Conservation (phyloP, 2,888 invertebrate species). For the Agriopis marginaria region DNA sequence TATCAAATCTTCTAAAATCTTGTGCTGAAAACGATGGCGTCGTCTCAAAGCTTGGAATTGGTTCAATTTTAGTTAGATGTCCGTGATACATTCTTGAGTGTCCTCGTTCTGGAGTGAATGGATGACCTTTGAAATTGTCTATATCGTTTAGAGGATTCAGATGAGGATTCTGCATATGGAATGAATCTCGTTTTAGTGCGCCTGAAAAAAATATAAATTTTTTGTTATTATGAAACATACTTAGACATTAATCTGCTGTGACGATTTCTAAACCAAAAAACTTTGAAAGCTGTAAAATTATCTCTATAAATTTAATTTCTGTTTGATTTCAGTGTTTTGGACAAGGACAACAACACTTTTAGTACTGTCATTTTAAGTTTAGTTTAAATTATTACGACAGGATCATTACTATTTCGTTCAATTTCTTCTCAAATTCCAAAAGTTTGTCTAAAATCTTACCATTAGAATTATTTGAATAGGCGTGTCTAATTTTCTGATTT, state of each 20-base stretch:
- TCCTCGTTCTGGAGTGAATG: slow-evolving; percentile 60
- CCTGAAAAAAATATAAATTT: slow-evolving; percentile 51
- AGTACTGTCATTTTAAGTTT: too few relatives aligned
- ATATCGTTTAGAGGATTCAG: slow-evolving; percentile 32
- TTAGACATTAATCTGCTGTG: not conserved
- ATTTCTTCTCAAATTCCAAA: not conserved
- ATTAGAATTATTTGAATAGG: slow-evolving; percentile 55
- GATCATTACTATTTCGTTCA: not conserved
- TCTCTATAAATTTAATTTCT: too few relatives aligned
- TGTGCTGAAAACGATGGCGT: slow-evolving; percentile 48
- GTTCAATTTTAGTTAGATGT: slow-evolving; percentile 46
- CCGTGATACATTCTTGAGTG: slow-evolving; percentile 68
- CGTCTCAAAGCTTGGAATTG: slow-evolving; percentile 40
- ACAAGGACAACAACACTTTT: too few relatives aligned
- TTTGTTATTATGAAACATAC: not conserved
- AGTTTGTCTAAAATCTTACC: slow-evolving; percentile 49
- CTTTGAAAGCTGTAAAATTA: too few relatives aligned
- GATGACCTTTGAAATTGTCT: slow-evolving; percentile 48
- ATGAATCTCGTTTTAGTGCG: slow-evolving; percentile 55
- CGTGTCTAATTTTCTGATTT: slow-evolving; percentile 66
- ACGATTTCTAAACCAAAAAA: not conserved
- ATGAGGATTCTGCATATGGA: slow-evolving; percentile 37
- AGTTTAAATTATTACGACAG: not conserved
- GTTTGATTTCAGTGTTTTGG: too few relatives aligned
- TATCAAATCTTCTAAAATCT: slow-evolving; percentile 57